Base-by-base conservation (phyloP, 2,113 vertebrate species). In the Heteronetta atricapilla region DNA sequence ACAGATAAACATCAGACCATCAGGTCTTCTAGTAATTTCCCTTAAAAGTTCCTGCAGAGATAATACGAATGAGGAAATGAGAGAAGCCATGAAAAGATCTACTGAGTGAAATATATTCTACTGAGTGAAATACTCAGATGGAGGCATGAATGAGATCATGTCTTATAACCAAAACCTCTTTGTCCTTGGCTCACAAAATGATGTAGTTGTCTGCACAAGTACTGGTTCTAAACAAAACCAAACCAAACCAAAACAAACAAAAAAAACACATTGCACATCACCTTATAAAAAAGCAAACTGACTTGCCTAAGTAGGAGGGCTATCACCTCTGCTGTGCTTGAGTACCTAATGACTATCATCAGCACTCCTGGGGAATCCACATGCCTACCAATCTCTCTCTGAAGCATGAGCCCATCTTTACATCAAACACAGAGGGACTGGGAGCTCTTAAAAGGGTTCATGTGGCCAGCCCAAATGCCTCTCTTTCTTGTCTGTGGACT, bases 291-390 rank as follows among this genome's bases (percentile, higher is more conserved):
- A 70, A 66, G 4, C 14, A 66, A 48, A 2, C 18, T 42, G n/a
- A 1, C 12, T 29, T 70, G 5, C 48, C 28, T 72, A 52, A 55
- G 23, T 14, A 25, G 62, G 9, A 79, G 11, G 23, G 28, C 63
- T 31, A 25, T 42, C 12, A 56, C 13, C 16, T 66, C 29, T 82
- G 19, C 12, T 18, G 31, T 40, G 10, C 25, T 53, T 75, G 46
- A 59, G 26, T 25, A 36, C 28, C 31, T 75, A 23, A 22, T 50
- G 34, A 17, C 7, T 68, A 13, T 31, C 22, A 33, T 42, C 14
- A 84, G 7, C 18, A 53, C 0, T 0, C 17, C 2, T 56, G 34
- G 33, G 21, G 33, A 69, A 86, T 69, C 8, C 25, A 4, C 12
- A 21, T 13, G 13, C 13, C 29, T 33, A 25, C 31, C 53, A 60